Base-by-base conservation (phyloP, 2,888 invertebrate genomes). In the Apamea anceps region DNA sequence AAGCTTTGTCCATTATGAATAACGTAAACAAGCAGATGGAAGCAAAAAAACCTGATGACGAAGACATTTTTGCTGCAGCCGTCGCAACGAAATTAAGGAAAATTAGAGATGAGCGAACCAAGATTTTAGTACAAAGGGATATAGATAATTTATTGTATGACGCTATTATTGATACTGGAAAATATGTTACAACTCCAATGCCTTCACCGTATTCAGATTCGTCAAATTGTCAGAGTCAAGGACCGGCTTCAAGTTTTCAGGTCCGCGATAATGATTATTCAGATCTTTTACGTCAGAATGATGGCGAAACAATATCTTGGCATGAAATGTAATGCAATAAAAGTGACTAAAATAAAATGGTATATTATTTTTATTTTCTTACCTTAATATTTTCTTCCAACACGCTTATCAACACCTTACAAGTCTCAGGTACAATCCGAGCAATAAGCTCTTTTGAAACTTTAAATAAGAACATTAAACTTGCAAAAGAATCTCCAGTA, bases 121-220 rank as follows among this genome's bases (percentile, higher is more conserved):
- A 87, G 82, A 87, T 87, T 85, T 85, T 86, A 83, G 85, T 86
- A 42, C 85, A 86, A 85, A 81, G 84, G 65, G 86, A 87, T 82
- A 85, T 87, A 3, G 87, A 84, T 74, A 87, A 85, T 87, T 81
- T 85, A 65, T 81, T 86, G 81, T 81, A 84, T 77, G 84, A 81
- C 65, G 81, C 84, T 81, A 84, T 84, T 82, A 82, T 84, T 84
- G 84, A 85, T 82, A 87, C 76, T 84, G 85, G 84, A 73, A 84
- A 84, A 84, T 84, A 82, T 85, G 63, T 32, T 76, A 81, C 68
- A 51, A 76, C 79, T 70, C 68, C 76, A 81, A 77, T 76, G 83
- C 80, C 76, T 79, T 84, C 81, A 79, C 80, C 86, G 80, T 85
- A 82, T 82, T 85, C 79, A 84, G 80, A 87, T 85, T 87, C 75